Conservation (phyloP, 2,888 invertebrate species). For the Xestoiulus laeticollis region DNA sequence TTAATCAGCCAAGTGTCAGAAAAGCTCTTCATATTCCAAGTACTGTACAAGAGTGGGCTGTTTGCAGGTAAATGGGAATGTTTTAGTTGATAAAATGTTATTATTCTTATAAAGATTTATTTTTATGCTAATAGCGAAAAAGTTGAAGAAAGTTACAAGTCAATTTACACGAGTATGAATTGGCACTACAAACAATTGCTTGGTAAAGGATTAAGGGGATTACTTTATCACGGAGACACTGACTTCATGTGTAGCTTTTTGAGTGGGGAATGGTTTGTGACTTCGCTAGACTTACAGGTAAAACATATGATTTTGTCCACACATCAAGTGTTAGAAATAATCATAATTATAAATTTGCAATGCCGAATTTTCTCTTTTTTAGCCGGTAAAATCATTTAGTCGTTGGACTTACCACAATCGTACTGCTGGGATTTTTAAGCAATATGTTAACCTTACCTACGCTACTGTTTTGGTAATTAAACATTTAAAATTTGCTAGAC, state of each 20-base stretch:
- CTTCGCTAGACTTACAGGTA: conserved; percentile 39
- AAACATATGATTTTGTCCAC: not conserved
- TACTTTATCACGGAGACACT: conserved; percentile 51
- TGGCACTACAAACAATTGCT: conserved; percentile 32
- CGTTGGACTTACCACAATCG: conserved; percentile 49
- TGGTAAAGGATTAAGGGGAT: not conserved
- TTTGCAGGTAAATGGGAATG: conserved; percentile 57
- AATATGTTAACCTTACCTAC: conserved; percentile 47
- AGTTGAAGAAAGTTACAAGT: not conserved
- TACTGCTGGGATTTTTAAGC: conserved; percentile 51
- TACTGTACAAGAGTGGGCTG: conserved; percentile 57
- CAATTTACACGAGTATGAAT: not conserved
- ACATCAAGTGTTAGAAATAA: not conserved
- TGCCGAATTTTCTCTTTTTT: not conserved
- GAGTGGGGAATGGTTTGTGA: conserved; percentile 49
- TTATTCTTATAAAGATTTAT: not conserved
- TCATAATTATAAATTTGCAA: not conserved
- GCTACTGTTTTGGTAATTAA: conserved; percentile 52
- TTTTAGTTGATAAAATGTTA: not conserved
- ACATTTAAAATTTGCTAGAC: not conserved
- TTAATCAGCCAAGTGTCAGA: conserved; percentile 58
- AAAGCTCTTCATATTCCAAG: conserved; percentile 58
- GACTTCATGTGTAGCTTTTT: conserved; percentile 48
- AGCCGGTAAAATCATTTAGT: conserved; percentile 22
- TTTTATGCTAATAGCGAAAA: not conserved